Conservation (phyloP, 2,888 invertebrate genomes). For the Phengaris alcon region DNA sequence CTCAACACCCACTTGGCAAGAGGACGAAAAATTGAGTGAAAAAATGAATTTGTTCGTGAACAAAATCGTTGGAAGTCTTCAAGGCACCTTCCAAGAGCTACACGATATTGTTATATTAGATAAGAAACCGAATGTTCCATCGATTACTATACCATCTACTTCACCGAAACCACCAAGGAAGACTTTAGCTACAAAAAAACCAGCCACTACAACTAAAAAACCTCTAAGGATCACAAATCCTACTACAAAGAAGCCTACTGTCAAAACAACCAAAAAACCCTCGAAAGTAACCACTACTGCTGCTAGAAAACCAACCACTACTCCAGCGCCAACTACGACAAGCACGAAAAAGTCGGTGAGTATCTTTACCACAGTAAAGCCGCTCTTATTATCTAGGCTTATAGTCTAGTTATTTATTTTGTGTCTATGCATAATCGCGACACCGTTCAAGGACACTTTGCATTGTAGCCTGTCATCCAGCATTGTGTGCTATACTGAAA, state of each 20-base stretch:
- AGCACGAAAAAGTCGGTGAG: slow-evolving; percentile 65
- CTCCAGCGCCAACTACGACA: slow-evolving; percentile 43
- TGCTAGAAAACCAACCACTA: slow-evolving; percentile 44
- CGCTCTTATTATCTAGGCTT: too few species aligned
- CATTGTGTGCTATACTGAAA: too few species aligned
- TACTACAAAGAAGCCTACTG: slow-evolving; percentile 58
- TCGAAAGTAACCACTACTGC: slow-evolving; percentile 45
- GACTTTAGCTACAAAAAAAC: slow-evolving; percentile 50
- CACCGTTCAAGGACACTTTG: too few species aligned
- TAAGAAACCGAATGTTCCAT: slow-evolving; percentile 67
- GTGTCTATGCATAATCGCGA: too few species aligned
- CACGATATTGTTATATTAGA: slow-evolving; percentile 85
- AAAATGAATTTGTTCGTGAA: slow-evolving; percentile 91
- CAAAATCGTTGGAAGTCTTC: slow-evolving; percentile 89
- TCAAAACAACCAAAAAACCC: slow-evolving; percentile 69
- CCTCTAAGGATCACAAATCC: slow-evolving; percentile 61
- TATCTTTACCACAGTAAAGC: background rate
- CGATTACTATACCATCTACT: slow-evolving; percentile 50
- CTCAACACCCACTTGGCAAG: slow-evolving; percentile 86
- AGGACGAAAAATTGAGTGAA: slow-evolving; percentile 86
- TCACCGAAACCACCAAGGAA: slow-evolving; percentile 66
- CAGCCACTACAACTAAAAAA: slow-evolving; percentile 69
- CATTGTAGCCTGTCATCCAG: too few species aligned
- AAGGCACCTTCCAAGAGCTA: slow-evolving; percentile 89
- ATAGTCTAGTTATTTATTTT: too few species aligned